Conservation (phyloP, 2,797 vertebrate genomes). For the Acanthornis magna region DNA sequence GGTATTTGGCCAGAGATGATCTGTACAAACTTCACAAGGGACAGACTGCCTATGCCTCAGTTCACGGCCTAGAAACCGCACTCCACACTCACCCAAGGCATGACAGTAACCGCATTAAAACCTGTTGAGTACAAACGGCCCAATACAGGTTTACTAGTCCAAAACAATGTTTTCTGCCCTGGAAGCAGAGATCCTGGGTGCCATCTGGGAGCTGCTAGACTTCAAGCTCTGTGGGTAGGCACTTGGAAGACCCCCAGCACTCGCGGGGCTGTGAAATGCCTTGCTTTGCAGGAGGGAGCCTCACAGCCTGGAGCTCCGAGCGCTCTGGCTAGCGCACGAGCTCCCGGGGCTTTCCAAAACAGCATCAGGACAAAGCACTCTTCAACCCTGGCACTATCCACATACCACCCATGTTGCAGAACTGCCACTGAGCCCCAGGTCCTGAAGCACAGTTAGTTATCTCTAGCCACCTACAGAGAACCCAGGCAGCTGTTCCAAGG, state of each 20-base stretch:
- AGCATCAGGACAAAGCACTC: background rate
- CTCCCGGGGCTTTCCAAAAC: background rate
- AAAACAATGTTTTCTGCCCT: background rate
- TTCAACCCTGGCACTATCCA: background rate
- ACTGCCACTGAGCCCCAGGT: background rate
- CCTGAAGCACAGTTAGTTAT: background rate
- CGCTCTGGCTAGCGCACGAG: rapidly evolving
- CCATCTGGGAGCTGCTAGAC: background rate
- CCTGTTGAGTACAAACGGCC: background rate
- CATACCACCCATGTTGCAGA: background rate
- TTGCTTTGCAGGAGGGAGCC: background rate
- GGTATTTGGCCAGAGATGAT: background rate
- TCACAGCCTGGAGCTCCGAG: background rate
- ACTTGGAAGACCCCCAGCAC: background rate
- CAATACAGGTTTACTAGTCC: background rate
- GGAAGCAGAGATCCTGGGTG: background rate
- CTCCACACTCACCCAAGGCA: background rate
- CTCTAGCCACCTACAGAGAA: background rate
- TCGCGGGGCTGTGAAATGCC: background rate
- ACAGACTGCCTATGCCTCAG: background rate
- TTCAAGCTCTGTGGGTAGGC: background rate
- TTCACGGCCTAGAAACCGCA: background rate
- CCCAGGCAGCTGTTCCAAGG: background rate
- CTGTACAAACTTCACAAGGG: background rate
- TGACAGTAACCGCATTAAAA: background rate